Percentiles rank a stretch among this genome's conserved stretches.
Evolutionary conservation across 2,113 vertebrate genomes (phyloP).

Genomic region (Podilymbus podiceps): DNA sequence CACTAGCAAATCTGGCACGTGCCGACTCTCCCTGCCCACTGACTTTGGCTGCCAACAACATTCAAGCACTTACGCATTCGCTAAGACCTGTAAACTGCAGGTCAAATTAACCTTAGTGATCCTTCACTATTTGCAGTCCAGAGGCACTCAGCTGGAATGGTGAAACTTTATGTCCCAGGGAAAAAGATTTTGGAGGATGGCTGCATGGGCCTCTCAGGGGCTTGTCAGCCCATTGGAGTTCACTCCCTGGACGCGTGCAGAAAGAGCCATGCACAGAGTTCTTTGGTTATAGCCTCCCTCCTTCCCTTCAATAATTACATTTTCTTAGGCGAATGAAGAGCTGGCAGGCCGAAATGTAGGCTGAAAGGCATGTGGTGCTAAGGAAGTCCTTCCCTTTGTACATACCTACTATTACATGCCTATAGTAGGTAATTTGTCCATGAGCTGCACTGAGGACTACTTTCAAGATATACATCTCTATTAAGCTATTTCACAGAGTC

Average conservation of each 20-base stretch:
- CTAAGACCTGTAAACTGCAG: neutral
- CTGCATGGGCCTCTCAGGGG: neutral
- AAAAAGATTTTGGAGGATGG: neutral
- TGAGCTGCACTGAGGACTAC: neutral
- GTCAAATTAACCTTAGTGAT: neutral
- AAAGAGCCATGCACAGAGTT: neutral
- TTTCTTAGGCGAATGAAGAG: neutral
- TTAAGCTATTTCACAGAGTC: neutral
- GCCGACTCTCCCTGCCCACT: fast-evolving
- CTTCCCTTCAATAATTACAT: neutral
- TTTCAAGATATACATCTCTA: neutral
- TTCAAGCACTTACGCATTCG: neutral
- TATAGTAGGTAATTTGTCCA: neutral
- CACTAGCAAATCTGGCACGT: fast-evolving
- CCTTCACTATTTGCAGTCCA: neutral
- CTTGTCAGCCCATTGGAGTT: neutral
- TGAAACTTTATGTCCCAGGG: neutral
- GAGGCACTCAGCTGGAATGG: neutral
- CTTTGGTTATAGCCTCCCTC: neutral
- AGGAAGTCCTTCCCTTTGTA: neutral
- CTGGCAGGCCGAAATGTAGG: neutral
- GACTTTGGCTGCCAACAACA: neutral
- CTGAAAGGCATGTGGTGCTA: neutral
- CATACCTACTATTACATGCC: neutral
- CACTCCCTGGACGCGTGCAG: neutral